These are phyloP conservation scores for Scomber scombrus DNA, from an alignment of 2,113 vertebrate genomes.

Conservation along the genomic window DNA sequence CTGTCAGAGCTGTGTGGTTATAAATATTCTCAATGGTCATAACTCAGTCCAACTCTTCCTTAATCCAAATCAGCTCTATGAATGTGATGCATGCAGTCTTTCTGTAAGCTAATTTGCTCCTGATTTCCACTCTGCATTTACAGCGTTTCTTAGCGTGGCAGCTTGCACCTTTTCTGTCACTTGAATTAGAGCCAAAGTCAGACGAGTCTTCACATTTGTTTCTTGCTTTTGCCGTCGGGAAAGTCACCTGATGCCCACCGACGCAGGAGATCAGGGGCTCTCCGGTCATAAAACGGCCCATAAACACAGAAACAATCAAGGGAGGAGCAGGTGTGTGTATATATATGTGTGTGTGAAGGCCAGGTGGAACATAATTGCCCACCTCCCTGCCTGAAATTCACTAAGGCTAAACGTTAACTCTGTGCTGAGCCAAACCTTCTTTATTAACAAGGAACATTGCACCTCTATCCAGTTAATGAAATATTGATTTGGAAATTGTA, in stretches of 20 bases:
- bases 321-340: constrained; percentile 24
- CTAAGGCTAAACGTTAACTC: constrained; percentile 53
- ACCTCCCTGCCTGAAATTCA: constrained; percentile 36
- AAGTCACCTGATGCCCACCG: constrained; percentile 34
- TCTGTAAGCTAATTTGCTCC: not conserved
- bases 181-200: constrained; percentile 18
- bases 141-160: not conserved
- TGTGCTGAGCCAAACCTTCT: constrained; percentile 58
- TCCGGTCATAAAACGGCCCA: constrained; percentile 52
- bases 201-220: constrained; percentile 16
- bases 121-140: not conserved
- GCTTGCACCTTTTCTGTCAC: constrained; percentile 3
- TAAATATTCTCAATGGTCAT: not conserved
- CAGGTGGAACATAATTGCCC: constrained; percentile 46
- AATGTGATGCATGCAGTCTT: not conserved
- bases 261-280: constrained; percentile 20
- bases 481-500: constrained; percentile 85
- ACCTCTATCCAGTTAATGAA: constrained; percentile 81
- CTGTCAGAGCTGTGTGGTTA: not conserved
- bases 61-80: constrained; percentile 12
- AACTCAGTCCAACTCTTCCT: not conserved
- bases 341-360: constrained; percentile 18
- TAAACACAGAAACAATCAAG: constrained; percentile 64
- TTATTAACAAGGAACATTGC: constrained; percentile 75
- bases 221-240: constrained; percentile 22